Conservation (phyloP, 2,113 vertebrate genomes). For the Leucoraja erinaceus region DNA sequence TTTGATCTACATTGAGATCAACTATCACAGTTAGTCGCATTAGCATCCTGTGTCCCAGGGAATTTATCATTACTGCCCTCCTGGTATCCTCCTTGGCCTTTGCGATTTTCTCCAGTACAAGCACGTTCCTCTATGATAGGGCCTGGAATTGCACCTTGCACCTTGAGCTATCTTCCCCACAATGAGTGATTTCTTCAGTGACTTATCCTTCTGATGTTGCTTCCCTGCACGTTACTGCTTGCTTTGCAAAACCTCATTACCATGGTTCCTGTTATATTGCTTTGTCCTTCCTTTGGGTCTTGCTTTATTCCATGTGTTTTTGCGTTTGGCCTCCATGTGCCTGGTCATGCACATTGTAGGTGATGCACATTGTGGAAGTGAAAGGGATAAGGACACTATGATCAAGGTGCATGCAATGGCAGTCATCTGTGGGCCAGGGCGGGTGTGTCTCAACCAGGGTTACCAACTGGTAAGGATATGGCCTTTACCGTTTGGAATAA, state of each 20-base stretch:
- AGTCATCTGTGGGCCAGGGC: no score
- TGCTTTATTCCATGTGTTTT: background rate
- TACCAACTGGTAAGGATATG: no score
- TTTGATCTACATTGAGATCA: background rate
- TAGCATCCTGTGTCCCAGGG: background rate
- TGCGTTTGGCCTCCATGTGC: background rate
- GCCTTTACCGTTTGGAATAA: no score
- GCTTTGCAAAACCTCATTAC: background rate
- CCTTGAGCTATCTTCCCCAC: background rate
- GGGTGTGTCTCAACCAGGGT: no score
- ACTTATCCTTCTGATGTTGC: background rate
- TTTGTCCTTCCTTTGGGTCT: background rate
- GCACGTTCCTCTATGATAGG: background rate
- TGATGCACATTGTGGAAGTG: background rate
- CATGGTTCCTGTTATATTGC: background rate
- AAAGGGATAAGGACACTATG: background rate
- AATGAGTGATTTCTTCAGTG: background rate
- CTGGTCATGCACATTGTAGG: background rate
- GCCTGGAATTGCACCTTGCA: background rate
- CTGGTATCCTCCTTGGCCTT: background rate
- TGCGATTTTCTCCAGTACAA: background rate
- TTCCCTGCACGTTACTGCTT: background rate
- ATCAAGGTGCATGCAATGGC: no score
- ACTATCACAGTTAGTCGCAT: background rate
- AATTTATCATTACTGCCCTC: background rate